Conservation (phyloP, 2,113 vertebrate genomes). For the Petromus typicus region DNA sequence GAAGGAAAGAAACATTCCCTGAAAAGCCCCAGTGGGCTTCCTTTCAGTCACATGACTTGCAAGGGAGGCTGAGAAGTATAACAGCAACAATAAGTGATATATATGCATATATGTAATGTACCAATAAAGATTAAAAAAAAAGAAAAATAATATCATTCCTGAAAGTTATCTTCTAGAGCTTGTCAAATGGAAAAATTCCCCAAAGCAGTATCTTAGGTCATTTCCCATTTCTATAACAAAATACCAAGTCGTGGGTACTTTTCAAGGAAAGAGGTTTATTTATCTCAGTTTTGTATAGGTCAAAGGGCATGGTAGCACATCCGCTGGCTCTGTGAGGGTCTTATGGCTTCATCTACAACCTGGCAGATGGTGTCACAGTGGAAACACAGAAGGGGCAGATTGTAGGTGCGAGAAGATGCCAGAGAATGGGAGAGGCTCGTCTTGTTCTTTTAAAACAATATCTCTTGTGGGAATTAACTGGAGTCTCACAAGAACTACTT, state of each 20-base stretch:
- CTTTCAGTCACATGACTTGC: background rate
- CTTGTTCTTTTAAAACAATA: background rate
- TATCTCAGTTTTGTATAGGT: background rate
- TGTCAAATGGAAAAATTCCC: background rate
- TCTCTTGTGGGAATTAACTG: background rate
- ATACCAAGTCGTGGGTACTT: background rate
- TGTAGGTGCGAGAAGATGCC: background rate
- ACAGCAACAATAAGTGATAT: background rate
- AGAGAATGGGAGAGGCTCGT: background rate
- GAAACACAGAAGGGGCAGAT: background rate
- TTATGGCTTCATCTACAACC: background rate
- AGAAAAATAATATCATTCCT: background rate
- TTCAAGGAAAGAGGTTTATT: background rate
- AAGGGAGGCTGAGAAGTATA: background rate
- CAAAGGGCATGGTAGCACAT: background rate
- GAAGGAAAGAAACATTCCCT: background rate
- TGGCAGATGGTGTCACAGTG: no score
- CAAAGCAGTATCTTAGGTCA: background rate
- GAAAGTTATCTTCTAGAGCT: background rate
- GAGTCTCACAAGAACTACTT: background rate
- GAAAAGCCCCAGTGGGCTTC: background rate
- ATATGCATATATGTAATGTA: background rate
- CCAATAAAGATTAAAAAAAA: no score
- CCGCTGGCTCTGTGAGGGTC: background rate
- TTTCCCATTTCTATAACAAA: background rate